Evolutionary conservation across 2,797 vertebrate genomes (phyloP), one percentile per base, ranked within the genome.

Genomic region (Aeoliscus strigatus): DNA sequence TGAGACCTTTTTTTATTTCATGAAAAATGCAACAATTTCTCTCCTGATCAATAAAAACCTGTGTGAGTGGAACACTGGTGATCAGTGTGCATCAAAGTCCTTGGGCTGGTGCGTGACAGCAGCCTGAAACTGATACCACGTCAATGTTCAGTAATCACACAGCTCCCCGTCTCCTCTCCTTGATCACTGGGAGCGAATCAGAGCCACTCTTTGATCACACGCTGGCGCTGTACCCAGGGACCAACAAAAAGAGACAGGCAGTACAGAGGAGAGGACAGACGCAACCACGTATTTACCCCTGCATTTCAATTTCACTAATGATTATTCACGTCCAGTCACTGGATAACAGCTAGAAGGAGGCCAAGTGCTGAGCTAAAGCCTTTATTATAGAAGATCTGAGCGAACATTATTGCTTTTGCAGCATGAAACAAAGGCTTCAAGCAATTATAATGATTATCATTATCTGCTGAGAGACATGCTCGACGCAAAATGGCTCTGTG

Each of bases 381-480:
- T 79, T 80, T 82, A 86, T 82, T 81, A 75, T 60, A 39, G 58
- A 63, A 68, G 72, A 84, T 84, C 81, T 80, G 66, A 82, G 74
- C 45, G 76, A 84, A 77, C 79, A 75, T 84, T 80, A 83, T 82
- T 78, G 82, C 79, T 63, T 83, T 77, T 84, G 72, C 80, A 50
- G 67, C 70, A 70, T 68, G 76, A 81, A 85, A 83, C 80, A 83
- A 85, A 80, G 7, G 67, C 80, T 85, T 77, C 58, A 59, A 80
- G 81, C 82, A 62, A 77, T 84, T 82, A 82, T 80, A 77, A 80
- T 84, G 74, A 84, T 82, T 80, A 85, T 75, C 71, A 83, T 82
- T 79, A 84, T 84, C 81, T 66, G 74, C 79, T 60, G 69, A 71
- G 82, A 81, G 84, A 84, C 75, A 74, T 14, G 65, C 66, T 79